Evolutionary conservation across 2,113 vertebrate species (phyloP), one percentile per base, ranked within the genome.

Genomic region (Rhinogobius similis): DNA sequence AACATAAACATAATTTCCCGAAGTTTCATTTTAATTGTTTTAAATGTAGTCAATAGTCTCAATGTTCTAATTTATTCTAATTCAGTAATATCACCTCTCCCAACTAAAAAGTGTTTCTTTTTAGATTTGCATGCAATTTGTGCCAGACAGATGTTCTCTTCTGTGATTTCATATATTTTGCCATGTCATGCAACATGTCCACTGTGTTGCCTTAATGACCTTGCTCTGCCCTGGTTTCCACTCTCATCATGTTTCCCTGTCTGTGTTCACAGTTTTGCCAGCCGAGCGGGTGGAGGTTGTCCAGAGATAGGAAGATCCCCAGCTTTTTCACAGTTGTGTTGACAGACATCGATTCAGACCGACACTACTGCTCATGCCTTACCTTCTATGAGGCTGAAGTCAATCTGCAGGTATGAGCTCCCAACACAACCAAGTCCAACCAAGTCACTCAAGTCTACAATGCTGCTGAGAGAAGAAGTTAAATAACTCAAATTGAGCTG

Each of bases 341-440:
- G 90, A 99, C 98, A 13, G 98, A 99, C 77, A 99, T 98, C 10
- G 96, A 99, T 76, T 99, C 97, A 2, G 95, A 99, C 89, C 88
- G 98, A 50, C 97, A 99, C 92, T 99, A 97, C 92, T 99, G 98
- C 79, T 97, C 96, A 46, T 99, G 97, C 85, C 92, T 99, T 52
- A 99, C 97, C 36, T 99, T 99, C 91, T 95, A 94, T 11, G 98
- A 99, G 84, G 97, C 98, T 2, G 97, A 98, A 81, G 96, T 99
- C 81, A 96, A 99, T 85, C 91, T 98, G 38, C 96, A 98, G 95
- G 97, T 98, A 91, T 23, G 20, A 14, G 1, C 27, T 10, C 59
- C 29, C 26, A 16, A 18, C 12, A 12, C 24, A 58, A 26, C 26
- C 6, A 16, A 16, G 14, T 26, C 14, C 55, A 18, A 10, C 8